These are phyloP conservation scores for Archaeoteleia sp. DNA, from an alignment of 2,888 invertebrate genomes.

Conservation along the genomic window DNA sequence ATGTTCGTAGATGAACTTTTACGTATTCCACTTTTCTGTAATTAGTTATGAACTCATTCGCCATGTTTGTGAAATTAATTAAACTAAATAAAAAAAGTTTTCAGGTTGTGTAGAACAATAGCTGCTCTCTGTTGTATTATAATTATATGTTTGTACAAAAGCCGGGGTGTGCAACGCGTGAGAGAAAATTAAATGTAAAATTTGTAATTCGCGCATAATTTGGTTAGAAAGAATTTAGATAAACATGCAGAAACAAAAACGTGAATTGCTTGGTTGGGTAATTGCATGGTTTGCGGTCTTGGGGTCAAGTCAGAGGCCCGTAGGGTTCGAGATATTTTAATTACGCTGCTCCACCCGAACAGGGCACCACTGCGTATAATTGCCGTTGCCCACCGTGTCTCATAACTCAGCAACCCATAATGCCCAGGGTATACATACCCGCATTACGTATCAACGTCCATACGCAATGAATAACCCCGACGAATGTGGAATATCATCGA, in stretches of 20 bases:
- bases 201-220: constrained; percentile 19
- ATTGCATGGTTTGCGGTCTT: constrained; percentile 66
- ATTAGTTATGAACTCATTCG: no score
- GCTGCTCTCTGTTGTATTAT: no score
- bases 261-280: constrained; percentile 58
- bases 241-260: constrained; percentile 48
- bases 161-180: no score
- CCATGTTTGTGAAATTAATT: no score
- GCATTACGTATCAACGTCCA: constrained; percentile 11
- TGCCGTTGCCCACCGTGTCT: constrained; percentile 10
- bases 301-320: constrained; percentile 60
- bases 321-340: constrained; percentile 68
- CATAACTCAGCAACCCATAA: constrained; percentile 9
- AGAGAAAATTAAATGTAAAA: constrained; percentile 29
- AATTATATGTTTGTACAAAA: no score
- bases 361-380: constrained; percentile 28
- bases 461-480: no score
- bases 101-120: no score
- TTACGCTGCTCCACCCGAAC: constrained; percentile 57
- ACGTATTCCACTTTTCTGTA: no score
- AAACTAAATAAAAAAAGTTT: no score
- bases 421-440: constrained; percentile 11
- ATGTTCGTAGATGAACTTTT: no score
- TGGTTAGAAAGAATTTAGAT: constrained; percentile 36
- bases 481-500: constrained; percentile 6